Evolutionary conservation across 2,113 vertebrate species (phyloP), one percentile per base, ranked within the genome.

Genomic region (Scopus umbretta): DNA sequence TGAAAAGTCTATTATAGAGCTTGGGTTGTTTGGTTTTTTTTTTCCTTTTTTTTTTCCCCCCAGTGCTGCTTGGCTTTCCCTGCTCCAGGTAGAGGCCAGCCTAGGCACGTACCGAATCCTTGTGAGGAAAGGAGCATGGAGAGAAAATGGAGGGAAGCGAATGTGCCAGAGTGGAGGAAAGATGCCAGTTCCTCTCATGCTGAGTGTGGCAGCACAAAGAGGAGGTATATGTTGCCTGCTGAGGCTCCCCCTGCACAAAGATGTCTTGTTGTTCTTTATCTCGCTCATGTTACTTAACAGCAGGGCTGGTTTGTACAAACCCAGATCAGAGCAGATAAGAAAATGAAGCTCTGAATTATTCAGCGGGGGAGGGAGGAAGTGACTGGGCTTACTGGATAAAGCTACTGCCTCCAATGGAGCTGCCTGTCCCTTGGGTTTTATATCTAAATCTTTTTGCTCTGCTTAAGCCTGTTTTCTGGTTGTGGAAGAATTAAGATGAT

Each of bases 341-440:
- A 96, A 94, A 94, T 70, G 58, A 96, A 95, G 74, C 59, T 93
- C 87, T 96, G 89, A 95, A 96, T 97, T 97, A 96, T 96, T 97
- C 89, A 96, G 71, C 14, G 7, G 53, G 50, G 62, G 34, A 90
- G 66, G 84, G 81, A 80, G 76, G 59, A 84, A 49, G 59, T 76
- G 74, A 22, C 67, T 91, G 87, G 53, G 23, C 78, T 91, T 95
- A 66, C 89, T 91, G 89, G 87, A 83, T 94, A 94, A 95, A 96
- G 36, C 87, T 87, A 4, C 47, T 59, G 70, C 74, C 53, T 94
- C 72, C 89, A 75, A 52, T 43, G 6, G 81, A 90, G 63, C 67
- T 85, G 56, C 19, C 32, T 52, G 55, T 86, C 87, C 67, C 58
- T 82, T 90, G 81, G 50, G 89, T 30, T 95, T 97, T 95, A 30